Conservation (phyloP, 2,888 invertebrate genomes). For the Dryobotodes eremita region DNA sequence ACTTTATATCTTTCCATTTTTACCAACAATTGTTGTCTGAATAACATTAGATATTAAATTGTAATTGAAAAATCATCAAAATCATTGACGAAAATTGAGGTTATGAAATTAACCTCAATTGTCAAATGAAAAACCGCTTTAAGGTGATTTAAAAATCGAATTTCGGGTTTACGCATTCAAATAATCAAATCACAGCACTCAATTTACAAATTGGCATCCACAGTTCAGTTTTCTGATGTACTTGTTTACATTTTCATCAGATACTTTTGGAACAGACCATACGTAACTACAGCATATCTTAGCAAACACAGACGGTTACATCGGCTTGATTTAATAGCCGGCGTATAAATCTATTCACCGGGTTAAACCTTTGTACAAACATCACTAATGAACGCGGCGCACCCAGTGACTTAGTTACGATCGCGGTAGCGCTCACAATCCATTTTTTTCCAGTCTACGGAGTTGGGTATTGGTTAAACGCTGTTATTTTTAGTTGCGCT, state of each 20-base stretch:
- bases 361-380: slow-evolving; percentile 82
- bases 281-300: slow-evolving; percentile 58
- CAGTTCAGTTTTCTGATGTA: not conserved
- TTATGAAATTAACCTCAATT: not conserved
- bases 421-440: slow-evolving; percentile 76
- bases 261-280: not conserved
- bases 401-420: slow-evolving; percentile 80
- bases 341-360: slow-evolving; percentile 81
- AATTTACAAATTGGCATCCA: not conserved
- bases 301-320: slow-evolving; percentile 75
- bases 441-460: slow-evolving; percentile 62
- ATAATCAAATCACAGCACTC: not conserved
- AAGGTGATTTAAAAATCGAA: not conserved
- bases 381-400: slow-evolving; percentile 82
- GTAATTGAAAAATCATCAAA: not conserved
- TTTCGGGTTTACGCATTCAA: not conserved
- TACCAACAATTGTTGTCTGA: not conserved
- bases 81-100: not conserved
- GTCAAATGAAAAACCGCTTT: not conserved
- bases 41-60: too few relatives aligned
- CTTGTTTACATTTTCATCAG: not conserved
- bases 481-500: slow-evolving; percentile 36
- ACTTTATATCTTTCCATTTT: not conserved
- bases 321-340: slow-evolving; percentile 79
- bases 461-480: slow-evolving; percentile 40